A percentile compares a stretch with the other conserved stretches of the same genome.
phyloP scores from a whole-genome alignment of 2,797 vertebrate genomes.

The Channa striata region DNA sequence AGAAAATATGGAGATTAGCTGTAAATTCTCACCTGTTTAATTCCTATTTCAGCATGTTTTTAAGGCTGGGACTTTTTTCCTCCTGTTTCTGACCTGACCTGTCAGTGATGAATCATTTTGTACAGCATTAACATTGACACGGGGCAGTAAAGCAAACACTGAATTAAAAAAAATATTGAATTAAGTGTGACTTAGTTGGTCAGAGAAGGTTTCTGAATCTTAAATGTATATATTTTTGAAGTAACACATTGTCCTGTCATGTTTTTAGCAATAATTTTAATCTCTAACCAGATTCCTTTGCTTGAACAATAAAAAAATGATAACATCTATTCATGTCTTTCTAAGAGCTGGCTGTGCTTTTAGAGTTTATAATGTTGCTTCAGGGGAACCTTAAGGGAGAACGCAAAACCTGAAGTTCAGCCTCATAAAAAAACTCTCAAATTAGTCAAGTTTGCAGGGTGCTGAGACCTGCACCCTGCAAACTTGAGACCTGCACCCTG shows the following conservation, averaged over 20 bases:
- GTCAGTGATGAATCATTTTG: conserved; percentile 14
- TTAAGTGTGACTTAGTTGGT: neutral
- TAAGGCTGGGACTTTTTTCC: neutral
- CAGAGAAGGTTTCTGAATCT: neutral
- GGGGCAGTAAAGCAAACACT: neutral
- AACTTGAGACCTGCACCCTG: no score
- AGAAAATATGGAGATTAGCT: conserved; percentile 40
- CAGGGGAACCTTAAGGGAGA: neutral
- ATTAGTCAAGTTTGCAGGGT: neutral
- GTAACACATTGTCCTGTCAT: conserved; percentile 9
- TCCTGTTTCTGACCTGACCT: conserved; percentile 7
- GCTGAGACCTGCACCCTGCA: no score
- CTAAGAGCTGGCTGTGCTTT: neutral
- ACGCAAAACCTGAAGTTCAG: neutral
- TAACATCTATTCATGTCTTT: neutral
- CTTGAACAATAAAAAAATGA: conserved; percentile 48
- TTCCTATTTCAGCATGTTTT: conserved; percentile 35
- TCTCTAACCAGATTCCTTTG: conserved; percentile 11
- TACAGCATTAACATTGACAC: conserved; percentile 40
- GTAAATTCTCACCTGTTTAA: neutral
- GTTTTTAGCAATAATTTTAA: conserved; percentile 21
- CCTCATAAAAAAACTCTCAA: neutral
- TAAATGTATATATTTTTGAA: conserved; percentile 4
- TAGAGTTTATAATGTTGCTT: neutral
- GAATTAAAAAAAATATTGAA: neutral